Base-by-base conservation (phyloP, 2,888 invertebrate species). In the Pyrrhopygopsis socrates region DNA sequence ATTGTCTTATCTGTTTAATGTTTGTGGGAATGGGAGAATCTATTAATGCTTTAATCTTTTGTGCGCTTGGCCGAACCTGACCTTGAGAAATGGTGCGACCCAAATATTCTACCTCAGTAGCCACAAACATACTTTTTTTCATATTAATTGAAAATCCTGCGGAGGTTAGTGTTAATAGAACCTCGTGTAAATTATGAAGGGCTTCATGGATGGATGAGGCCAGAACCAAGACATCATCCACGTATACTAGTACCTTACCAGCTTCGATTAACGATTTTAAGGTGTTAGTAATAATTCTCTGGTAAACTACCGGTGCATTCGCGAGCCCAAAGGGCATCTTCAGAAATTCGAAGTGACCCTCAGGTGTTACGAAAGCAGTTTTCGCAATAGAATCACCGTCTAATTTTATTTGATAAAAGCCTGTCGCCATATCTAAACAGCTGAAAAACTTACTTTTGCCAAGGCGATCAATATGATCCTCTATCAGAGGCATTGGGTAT, bases 311-410 rank as follows among this genome's bases (percentile, higher is more conserved):
- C n/a, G 84, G 84, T 0, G 58, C 58, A 24, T 58, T 58, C 6
- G 58, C 58, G 5, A 58, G 15, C n/a, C 58, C 58, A 22, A 24
- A 83, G 2, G 83, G 83, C 38, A 83, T 50, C 20, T 71, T 70
- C 38, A 94, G 86, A 81, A 93, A 95, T 85, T 96, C 95, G 75
- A 84, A 96, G 11, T 95, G 92, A 6, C 95, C 95, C 63, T 95
- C 94, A 0, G 93, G 93, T 0, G 95, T 96, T 0, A 95, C 91
- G 95, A 2, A 95, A 94, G 95, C 95, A 0, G 95, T 96, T 70
- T 94, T 94, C 5, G 87, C 89, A 27, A 95, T 88, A 2, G 95
- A 93, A 2, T 94, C 89, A 1, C 89, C 81, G 68, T 85, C 86
- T 41, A 97, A 83, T 0, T 93, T 15, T 9, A 96, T 95, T 78